Evolutionary conservation across 2,888 invertebrate genomes (phyloP).

Genomic region (Pheosia tremula): DNA sequence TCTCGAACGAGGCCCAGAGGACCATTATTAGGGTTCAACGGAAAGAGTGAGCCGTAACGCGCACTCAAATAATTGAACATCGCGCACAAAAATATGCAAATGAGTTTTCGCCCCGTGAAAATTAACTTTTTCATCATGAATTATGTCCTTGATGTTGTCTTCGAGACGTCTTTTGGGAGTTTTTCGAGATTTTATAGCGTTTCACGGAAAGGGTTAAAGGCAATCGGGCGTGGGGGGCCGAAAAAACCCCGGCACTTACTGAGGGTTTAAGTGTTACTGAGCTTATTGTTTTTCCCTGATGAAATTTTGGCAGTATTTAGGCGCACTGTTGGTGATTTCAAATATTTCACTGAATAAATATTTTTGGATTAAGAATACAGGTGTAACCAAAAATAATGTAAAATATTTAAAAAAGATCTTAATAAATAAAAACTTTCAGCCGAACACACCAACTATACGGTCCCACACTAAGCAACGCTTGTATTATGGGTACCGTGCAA

Average conservation of each 20-base stretch:
- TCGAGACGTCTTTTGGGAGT: constrained; percentile 75
- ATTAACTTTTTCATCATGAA: constrained; percentile 85
- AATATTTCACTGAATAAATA: no score
- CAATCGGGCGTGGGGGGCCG: constrained; percentile 48
- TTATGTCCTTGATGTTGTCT: constrained; percentile 79
- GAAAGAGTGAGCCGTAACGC: constrained; percentile 63
- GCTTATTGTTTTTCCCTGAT: constrained; percentile 13
- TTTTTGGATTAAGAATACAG: not conserved
- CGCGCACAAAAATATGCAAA: constrained; percentile 81
- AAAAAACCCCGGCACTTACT: constrained; percentile 42
- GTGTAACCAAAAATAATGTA: no score
- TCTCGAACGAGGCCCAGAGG: constrained; percentile 70
- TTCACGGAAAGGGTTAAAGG: constrained; percentile 43
- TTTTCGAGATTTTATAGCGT: constrained; percentile 78
- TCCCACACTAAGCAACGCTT: no score
- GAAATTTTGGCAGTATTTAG: not conserved
- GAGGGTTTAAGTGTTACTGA: constrained; percentile 60
- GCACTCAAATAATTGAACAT: constrained; percentile 76
- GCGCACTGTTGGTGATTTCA: not conserved
- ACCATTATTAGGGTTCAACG: constrained; percentile 59
- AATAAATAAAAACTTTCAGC: no score
- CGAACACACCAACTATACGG: no score
- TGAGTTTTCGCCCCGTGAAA: constrained; percentile 71
- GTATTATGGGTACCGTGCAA: no score
- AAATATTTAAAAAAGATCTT: no score